Evolutionary conservation across 2,797 vertebrate genomes (phyloP).

Genomic region (Chaenodraco wilsoni): DNA sequence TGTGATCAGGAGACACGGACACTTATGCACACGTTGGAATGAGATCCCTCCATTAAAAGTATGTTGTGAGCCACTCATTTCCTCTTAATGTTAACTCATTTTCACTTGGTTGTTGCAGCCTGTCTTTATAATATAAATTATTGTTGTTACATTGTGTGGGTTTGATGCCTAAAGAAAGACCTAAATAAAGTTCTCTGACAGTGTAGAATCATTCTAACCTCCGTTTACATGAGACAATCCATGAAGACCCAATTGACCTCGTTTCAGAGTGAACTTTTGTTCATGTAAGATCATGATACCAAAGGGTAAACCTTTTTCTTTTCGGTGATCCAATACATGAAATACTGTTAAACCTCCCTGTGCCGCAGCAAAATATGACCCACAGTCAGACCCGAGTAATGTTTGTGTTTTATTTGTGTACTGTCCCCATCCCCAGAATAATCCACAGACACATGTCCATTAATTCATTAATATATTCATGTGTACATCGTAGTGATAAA

Average conservation of each 20-base stretch:
- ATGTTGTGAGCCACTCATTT: too few species aligned
- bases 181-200: not conserved
- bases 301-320: not conserved
- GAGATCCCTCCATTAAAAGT: too few species aligned
- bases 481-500: constrained; percentile 72
- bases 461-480: constrained; percentile 77
- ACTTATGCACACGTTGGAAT: not conserved
- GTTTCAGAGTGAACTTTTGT: not conserved
- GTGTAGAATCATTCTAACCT: not conserved
- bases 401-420: constrained; percentile 65
- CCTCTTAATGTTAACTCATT: not conserved
- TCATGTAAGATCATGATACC: not conserved
- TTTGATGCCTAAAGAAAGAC: not conserved
- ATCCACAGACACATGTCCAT: constrained; percentile 70
- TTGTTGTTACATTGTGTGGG: not conserved
- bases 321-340: not conserved
- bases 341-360: not conserved
- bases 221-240: not conserved
- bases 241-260: not conserved
- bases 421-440: constrained; percentile 51
- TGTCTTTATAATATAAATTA: not conserved
- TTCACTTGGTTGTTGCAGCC: not conserved
- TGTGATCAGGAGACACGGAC: not conserved
- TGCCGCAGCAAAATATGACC: not conserved
- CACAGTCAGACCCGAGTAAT: constrained; percentile 13